Evolutionary conservation across 2,113 vertebrate genomes (phyloP).

Genomic region (Mus musculus): GRCm39 chr11:85548501-85549000

Average conservation of each 20-base stretch:
- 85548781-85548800: background rate
- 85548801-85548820: accelerated
- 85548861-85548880: accelerated
- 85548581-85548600: conserved; percentile 87
- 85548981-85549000: conserved; percentile 63
- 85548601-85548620: conserved; percentile 82
- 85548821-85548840: accelerated
- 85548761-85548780: conserved; percentile 21
- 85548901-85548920: conserved; percentile 49
- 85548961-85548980: conserved; percentile 80
- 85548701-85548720: conserved; percentile 83
- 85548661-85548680: conserved; percentile 88
- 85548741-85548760: conserved; percentile 56
- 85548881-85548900: background rate
- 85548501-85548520: conserved; percentile 85
- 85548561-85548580: conserved; percentile 92
- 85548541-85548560: conserved; percentile 90
- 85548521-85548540: conserved; percentile 88
- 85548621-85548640: conserved; percentile 89
- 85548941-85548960: background rate
- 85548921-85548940: conserved; percentile 67
- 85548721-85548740: conserved; percentile 68
- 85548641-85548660: conserved; percentile 88
- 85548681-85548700: conserved; percentile 86
- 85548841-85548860: accelerated